A percentile compares a stretch with the other conserved stretches of the same genome.
phyloP scores from a whole-genome alignment of 2,797 vertebrate species.

The Siniperca obscura region DNA sequence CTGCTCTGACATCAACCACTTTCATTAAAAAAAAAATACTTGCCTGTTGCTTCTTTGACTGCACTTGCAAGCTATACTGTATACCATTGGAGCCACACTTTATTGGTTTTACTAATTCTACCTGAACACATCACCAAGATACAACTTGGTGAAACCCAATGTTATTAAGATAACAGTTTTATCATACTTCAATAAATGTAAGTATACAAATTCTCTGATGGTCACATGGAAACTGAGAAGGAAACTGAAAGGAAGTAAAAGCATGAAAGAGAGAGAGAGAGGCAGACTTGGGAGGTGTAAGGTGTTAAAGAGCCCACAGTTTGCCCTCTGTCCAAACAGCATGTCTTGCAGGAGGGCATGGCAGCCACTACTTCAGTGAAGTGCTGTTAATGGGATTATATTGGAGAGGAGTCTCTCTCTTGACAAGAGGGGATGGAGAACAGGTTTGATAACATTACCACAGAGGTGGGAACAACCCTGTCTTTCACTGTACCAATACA shows the following conservation, averaged over 20 bases:
- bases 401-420: slow-evolving; percentile 40
- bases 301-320: slow-evolving; percentile 67
- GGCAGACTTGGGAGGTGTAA: slow-evolving; percentile 10
- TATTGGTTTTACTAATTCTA: background rate
- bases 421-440: slow-evolving; percentile 46
- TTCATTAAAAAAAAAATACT: background rate
- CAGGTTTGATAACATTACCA: slow-evolving; percentile 69
- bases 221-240: background rate
- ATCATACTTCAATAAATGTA: background rate
- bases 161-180: background rate
- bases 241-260: too few relatives aligned
- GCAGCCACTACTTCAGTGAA: slow-evolving; percentile 61
- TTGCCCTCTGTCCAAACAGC: slow-evolving; percentile 56
- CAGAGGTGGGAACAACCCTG: slow-evolving; percentile 56
- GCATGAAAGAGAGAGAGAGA: background rate
- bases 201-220: background rate
- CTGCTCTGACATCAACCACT: slow-evolving; percentile 20
- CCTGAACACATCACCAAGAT: background rate
- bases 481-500: slow-evolving; percentile 37
- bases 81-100: background rate
- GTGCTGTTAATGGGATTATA: slow-evolving; percentile 78
- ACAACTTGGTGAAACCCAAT: background rate
- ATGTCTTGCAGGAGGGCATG: slow-evolving; percentile 56
- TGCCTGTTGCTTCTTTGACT: background rate
- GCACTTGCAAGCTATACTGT: background rate